A percentile compares a stretch with the other conserved stretches of the same genome.
Evolutionary conservation across 2,797 vertebrate genomes (phyloP).

Genomic region (Danio tinwini): DNA sequence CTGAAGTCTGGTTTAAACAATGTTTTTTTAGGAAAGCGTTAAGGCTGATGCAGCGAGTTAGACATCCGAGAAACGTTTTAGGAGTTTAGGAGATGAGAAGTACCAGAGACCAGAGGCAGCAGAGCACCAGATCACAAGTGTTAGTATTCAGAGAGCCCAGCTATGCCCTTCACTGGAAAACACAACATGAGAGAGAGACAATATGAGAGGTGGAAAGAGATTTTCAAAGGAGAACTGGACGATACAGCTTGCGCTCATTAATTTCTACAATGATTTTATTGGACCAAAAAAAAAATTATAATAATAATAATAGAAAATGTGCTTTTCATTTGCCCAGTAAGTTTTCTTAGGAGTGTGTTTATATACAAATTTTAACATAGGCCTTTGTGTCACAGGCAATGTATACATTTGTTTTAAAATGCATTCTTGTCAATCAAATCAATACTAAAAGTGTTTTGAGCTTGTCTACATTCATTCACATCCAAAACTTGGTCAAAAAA

Average conservation of each 20-base stretch:
- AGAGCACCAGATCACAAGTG: slow-evolving; percentile 40
- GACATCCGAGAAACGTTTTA: slow-evolving; percentile 31
- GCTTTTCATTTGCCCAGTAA: not conserved
- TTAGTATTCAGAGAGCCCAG: slow-evolving; percentile 50
- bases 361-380: no score
- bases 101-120: slow-evolving; percentile 44
- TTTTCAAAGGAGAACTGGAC: slow-evolving; percentile 31
- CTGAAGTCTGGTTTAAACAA: not conserved
- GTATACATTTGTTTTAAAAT: no score
- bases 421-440: no score
- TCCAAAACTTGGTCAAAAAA: no score
- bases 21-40: slow-evolving; percentile 1
- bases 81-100: slow-evolving; percentile 30
- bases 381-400: not conserved
- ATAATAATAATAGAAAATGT: no score
- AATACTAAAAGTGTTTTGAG: no score
- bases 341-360: not conserved
- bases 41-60: slow-evolving; percentile 3
- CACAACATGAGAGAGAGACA: slow-evolving; percentile 33
- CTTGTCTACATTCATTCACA: no score
- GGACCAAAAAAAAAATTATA: no score
- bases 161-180: slow-evolving; percentile 44
- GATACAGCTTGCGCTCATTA: not conserved
- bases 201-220: slow-evolving; percentile 75
- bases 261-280: not conserved